A percentile compares a stretch with the other conserved stretches of the same genome.
Conservation (phyloP, 2,797 vertebrate species). For the Sebastolobus alascanus region DNA sequence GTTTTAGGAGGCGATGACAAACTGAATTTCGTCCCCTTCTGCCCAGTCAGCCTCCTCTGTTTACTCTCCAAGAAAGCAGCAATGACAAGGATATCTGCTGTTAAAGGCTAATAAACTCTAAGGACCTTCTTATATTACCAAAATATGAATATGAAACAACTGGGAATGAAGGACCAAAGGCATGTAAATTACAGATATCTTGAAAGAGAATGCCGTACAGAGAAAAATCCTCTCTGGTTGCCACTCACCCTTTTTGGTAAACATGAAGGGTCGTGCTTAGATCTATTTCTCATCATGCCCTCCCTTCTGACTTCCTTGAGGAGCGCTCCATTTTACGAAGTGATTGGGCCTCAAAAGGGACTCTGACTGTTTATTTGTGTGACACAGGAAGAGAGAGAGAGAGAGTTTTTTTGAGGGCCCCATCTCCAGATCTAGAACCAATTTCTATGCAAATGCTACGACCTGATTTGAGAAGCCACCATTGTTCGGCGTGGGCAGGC, state of each 20-base stretch:
- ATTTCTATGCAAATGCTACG: conserved; percentile 82
- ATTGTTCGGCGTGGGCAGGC: conserved; percentile 52
- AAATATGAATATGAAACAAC: conserved; percentile 47
- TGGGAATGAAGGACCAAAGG: conserved; percentile 25
- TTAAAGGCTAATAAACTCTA: conserved; percentile 8
- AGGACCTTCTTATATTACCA: conserved; percentile 28
- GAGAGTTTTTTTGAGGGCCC: conserved; percentile 6
- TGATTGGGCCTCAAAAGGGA: conserved; percentile 70
- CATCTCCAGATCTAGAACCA: conserved; percentile 74
- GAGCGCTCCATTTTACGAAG: conserved; percentile 62
- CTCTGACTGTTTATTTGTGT: conserved; percentile 47
- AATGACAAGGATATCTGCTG: conserved; percentile 6
- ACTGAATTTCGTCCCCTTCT: neutral
- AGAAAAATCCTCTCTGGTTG: conserved; percentile 25
- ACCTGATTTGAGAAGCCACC: conserved; percentile 60
- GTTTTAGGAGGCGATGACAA: neutral
- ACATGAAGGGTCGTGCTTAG: conserved; percentile 57
- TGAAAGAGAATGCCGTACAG: conserved; percentile 27
- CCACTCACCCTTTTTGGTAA: conserved; percentile 53
- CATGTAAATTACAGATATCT: conserved; percentile 40
- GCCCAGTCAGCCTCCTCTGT: neutral
- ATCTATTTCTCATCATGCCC: conserved; percentile 63
- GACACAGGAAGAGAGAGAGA: conserved; percentile 17
- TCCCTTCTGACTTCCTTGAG: conserved; percentile 55
- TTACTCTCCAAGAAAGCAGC: conserved; percentile 16